A percentile compares a stretch with the other conserved stretches of the same genome.
Conservation (phyloP, 2,888 invertebrate genomes). For the Polymixis flavicincta region DNA sequence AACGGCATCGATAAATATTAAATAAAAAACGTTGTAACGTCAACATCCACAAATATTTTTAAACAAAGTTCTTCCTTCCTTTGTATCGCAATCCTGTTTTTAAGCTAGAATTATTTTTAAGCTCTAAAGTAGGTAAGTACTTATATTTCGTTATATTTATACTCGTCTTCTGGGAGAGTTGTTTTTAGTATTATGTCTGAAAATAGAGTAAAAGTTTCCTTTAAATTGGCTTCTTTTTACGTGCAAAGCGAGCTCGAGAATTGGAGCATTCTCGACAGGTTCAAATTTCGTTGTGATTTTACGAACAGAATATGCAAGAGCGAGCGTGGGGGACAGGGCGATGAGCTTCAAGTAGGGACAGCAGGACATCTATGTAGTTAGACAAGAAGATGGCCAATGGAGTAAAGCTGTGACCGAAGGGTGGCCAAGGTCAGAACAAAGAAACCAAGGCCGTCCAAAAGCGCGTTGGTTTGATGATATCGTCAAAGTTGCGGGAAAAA, state of each 20-base stretch:
- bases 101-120: not conserved
- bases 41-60: conserved; percentile 29
- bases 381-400: too few species aligned
- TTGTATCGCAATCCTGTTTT: not conserved
- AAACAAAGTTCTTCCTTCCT: conserved; percentile 10
- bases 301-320: not conserved
- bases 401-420: too few species aligned
- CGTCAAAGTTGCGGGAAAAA: too few species aligned
- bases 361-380: too few species aligned
- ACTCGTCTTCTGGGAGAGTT: conserved; percentile 30
- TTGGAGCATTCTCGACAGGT: not conserved
- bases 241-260: not conserved
- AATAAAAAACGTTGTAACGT: conserved; percentile 5
- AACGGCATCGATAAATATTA: conserved; percentile 1
- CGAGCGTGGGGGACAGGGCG: too few species aligned
- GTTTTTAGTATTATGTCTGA: conserved; percentile 35
- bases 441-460: too few species aligned
- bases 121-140: too few species aligned
- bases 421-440: too few species aligned
- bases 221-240: not conserved
- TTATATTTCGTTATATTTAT: not conserved
- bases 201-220: conserved; percentile 6
- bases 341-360: too few species aligned
- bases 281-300: not conserved
- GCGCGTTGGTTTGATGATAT: too few species aligned